Percentiles rank a stretch among this genome's conserved stretches.
Conservation (phyloP, 2,888 invertebrate species). For the Tiphia femorata region DNA sequence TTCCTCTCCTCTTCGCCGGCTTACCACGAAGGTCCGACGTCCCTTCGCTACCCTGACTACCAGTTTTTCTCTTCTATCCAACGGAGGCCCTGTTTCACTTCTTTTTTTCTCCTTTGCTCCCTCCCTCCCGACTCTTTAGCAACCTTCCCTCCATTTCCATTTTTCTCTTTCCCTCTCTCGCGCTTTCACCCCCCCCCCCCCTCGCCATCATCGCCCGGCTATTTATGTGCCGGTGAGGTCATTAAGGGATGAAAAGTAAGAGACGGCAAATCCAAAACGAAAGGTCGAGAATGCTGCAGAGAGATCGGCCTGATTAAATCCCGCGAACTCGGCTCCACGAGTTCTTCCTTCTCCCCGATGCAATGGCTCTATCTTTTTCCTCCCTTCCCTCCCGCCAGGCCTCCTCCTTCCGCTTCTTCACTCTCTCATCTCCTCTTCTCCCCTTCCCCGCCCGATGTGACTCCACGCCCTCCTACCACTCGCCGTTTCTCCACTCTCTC, state of each 20-base stretch:
- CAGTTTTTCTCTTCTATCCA: neutral
- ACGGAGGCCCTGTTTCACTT: neutral
- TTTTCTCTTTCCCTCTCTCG: neutral
- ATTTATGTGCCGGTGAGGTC: conserved; percentile 1
- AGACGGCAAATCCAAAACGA: neutral
- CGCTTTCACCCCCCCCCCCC: neutral
- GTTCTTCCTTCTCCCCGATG: neutral
- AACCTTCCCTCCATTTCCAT: conserved; percentile 3
- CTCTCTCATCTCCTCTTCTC: no score
- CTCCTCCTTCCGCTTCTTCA: no score
- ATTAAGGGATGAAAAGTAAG: conserved; percentile 7
- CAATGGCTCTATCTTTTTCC: neutral
- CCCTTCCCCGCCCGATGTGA: no score
- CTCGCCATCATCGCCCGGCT: neutral
- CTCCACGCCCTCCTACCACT: no score
- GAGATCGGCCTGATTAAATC: conserved; percentile 7
- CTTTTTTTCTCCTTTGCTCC: neutral
- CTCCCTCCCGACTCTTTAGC: neutral
- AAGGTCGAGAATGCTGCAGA: neutral
- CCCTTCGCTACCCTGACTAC: neutral
- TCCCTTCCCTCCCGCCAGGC: no score
- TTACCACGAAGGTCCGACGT: neutral
- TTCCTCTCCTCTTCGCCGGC: neutral
- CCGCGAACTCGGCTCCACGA: neutral
- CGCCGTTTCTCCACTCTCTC: no score